These are phyloP conservation scores for Gortyna flavago DNA, from an alignment of 2,888 invertebrate species.

Conservation along the genomic window DNA sequence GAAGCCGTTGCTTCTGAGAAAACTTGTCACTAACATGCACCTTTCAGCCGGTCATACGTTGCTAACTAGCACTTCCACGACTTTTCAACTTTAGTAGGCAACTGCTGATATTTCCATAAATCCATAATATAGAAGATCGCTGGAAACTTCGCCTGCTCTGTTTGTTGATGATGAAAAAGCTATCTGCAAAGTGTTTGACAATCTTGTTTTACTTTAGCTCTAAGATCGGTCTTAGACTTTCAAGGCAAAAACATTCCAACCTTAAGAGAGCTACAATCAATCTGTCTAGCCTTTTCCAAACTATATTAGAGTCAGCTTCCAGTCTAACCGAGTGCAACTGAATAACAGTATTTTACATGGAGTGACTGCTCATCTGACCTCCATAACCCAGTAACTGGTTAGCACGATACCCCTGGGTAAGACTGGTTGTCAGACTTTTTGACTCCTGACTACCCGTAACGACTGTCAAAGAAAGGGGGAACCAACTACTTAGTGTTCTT, in stretches of 20 bases:
- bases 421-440: background rate
- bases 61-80: slow-evolving; percentile 15
- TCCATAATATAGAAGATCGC: slow-evolving; percentile 24
- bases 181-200: background rate
- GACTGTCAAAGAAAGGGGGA: background rate
- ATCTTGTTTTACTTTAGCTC: background rate
- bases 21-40: slow-evolving; percentile 6
- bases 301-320: background rate
- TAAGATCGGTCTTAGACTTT: background rate
- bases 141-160: slow-evolving; percentile 1
- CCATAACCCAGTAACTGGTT: background rate
- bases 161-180: slow-evolving; percentile 23
- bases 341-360: background rate
- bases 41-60: background rate
- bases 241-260: background rate
- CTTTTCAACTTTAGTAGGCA: slow-evolving; percentile 17
- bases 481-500: background rate
- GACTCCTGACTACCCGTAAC: background rate
- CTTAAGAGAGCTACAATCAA: background rate
- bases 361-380: background rate
- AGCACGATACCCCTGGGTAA: background rate
- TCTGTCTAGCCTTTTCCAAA: background rate
- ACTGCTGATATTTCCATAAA: slow-evolving; percentile 34
- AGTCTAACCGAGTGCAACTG: background rate
- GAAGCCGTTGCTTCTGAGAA: slow-evolving; percentile 30